Percentiles rank a stretch among this genome's conserved stretches.
These are phyloP conservation scores for Oncorhynchus masou DNA, from an alignment of 2,113 vertebrate species.

Conservation along the genomic window DNA sequence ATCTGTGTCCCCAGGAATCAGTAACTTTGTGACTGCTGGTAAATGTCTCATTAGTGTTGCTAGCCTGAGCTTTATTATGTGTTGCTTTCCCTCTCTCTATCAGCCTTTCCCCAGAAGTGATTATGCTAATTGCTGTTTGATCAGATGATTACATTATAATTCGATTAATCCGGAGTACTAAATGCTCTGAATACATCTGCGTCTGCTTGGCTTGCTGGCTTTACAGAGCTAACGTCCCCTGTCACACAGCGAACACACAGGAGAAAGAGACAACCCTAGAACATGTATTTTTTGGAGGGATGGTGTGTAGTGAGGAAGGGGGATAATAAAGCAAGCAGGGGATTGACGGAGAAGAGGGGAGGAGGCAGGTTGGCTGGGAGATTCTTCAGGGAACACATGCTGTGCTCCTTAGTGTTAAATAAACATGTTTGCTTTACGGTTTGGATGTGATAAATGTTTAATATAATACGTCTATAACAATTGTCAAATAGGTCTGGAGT, in stretches of 20 bases:
- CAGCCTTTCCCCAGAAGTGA: conserved; percentile 84
- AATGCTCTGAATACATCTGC: conserved; percentile 82
- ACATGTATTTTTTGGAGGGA: conserved; percentile 5
- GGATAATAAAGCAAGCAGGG: conserved; percentile 46
- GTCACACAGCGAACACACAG: conserved; percentile 34
- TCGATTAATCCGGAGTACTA: conserved; percentile 83
- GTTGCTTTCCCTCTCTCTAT: conserved; percentile 69
- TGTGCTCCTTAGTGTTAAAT: conserved; percentile 74
- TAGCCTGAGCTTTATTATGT: conserved; percentile 75
- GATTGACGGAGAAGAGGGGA: conserved; percentile 1
- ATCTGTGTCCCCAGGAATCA: conserved; percentile 49
- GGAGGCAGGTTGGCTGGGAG: not conserved
- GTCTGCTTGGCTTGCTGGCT: conserved; percentile 70
- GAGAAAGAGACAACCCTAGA: conserved; percentile 43
- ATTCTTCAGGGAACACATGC: conserved; percentile 53
- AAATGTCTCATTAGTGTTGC: conserved; percentile 72
- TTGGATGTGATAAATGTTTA: conserved; percentile 76
- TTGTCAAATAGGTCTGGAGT: conserved; percentile 70
- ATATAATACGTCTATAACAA: conserved; percentile 76
- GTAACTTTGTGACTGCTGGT: conserved; percentile 66
- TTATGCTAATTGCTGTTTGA: conserved; percentile 94
- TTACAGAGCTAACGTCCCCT: conserved; percentile 34
- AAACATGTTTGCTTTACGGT: conserved; percentile 75
- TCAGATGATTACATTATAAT: conserved; percentile 95
- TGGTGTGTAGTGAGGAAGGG: conserved; percentile 26